These are phyloP conservation scores for Porites rus DNA, from an alignment of 92 coral and sea anemone species.

Conservation along the genomic window DNA sequence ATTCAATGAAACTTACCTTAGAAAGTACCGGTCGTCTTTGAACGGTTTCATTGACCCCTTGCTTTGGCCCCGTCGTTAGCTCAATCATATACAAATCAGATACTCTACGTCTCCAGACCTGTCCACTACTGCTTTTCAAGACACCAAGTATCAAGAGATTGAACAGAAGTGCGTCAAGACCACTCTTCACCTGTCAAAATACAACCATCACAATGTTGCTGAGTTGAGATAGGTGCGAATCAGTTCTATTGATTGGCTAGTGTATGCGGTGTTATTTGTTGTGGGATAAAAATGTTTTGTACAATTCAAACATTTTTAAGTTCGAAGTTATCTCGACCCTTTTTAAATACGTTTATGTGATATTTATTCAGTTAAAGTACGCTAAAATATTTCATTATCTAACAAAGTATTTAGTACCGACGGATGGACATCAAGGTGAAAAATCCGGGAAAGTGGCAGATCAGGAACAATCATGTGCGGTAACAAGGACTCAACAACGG, in stretches of 20 bases:
- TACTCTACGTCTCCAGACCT: slow-evolving; percentile 83
- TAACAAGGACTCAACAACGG: slow-evolving; percentile 67
- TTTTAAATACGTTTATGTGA: too few relatives aligned
- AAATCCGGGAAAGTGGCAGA: slow-evolving; percentile 87
- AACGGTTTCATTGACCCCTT: neutral
- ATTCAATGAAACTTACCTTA: slow-evolving; percentile 3
- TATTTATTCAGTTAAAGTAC: too few relatives aligned
- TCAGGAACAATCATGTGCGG: slow-evolving; percentile 24
- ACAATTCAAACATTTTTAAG: too few relatives aligned
- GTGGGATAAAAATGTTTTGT: too few relatives aligned
- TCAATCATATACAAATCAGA: slow-evolving; percentile 87
- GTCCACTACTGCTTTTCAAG: slow-evolving; percentile 70
- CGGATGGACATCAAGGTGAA: slow-evolving; percentile 90
- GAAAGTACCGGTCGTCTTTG: neutral
- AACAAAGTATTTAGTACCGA: slow-evolving; percentile 55
- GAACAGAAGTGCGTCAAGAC: slow-evolving; percentile 82
- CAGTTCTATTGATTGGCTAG: too few relatives aligned
- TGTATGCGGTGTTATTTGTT: too few relatives aligned
- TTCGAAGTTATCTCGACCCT: too few relatives aligned
- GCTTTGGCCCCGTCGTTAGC: slow-evolving; percentile 58
- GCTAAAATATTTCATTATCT: neutral
- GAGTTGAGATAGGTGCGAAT: too few relatives aligned
- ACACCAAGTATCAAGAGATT: slow-evolving; percentile 78
- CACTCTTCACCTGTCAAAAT: slow-evolving; percentile 41
- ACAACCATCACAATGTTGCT: neutral